Evolutionary conservation across 2,113 vertebrate species (phyloP).

Genomic region (Prochilodus magdalenae): DNA sequence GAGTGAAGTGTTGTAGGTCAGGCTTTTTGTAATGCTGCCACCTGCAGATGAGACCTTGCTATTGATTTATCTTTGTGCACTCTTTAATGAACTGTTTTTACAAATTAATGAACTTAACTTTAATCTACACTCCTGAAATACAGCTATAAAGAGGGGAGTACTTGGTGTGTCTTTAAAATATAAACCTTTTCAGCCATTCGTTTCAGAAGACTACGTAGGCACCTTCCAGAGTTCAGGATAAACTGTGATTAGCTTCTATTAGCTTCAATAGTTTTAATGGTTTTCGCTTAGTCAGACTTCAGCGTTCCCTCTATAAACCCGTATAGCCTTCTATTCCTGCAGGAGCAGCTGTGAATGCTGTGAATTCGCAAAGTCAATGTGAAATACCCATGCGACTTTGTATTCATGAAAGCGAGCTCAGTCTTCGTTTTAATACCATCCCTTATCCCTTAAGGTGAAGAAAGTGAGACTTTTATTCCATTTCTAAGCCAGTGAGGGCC

Average conservation of each 20-base stretch:
- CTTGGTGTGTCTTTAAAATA: too few species aligned
- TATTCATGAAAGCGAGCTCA: slow-evolving; percentile 36
- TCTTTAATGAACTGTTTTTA: not conserved
- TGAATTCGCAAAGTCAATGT: slow-evolving; percentile 45
- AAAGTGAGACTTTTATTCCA: slow-evolving; percentile 49
- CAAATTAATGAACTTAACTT: not conserved
- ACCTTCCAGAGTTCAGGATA: not conserved
- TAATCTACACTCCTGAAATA: too few species aligned
- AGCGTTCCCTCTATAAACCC: slow-evolving; percentile 60
- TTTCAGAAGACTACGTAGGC: too few species aligned
- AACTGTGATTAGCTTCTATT: not conserved
- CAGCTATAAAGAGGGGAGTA: too few species aligned
- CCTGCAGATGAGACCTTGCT: slow-evolving; percentile 18
- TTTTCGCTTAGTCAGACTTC: not conserved
- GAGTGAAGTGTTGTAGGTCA: not conserved
- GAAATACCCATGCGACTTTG: slow-evolving; percentile 5
- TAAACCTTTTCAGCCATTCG: too few species aligned
- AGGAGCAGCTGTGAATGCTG: slow-evolving; percentile 58
- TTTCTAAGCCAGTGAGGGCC: slow-evolving; percentile 64
- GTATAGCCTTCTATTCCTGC: slow-evolving; percentile 67
- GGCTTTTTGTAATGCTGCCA: slow-evolving; percentile 38
- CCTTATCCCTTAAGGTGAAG: slow-evolving; percentile 31
- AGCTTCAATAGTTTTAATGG: not conserved
- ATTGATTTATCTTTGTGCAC: not conserved
- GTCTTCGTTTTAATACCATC: slow-evolving; percentile 38